A percentile compares a stretch with the other conserved stretches of the same genome.
Conservation (phyloP, 2,113 vertebrate species). For the Xenopus borealis region DNA sequence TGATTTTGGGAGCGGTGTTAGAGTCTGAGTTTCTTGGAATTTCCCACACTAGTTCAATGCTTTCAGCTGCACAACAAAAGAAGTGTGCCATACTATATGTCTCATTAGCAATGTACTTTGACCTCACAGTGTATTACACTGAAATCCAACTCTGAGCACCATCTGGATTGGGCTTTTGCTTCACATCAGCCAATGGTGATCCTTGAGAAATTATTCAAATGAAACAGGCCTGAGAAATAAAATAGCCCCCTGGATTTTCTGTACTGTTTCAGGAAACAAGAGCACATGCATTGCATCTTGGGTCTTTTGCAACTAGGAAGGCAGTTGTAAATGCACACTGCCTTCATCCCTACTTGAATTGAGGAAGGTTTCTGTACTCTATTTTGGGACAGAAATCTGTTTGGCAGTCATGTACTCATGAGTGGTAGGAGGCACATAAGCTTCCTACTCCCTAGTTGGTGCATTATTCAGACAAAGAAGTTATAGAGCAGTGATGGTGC, state of each 20-base stretch:
- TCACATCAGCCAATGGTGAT: neutral
- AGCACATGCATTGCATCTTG: neutral
- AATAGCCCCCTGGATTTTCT: neutral
- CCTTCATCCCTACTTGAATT: no score
- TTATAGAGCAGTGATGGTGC: no score
- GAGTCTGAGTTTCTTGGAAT: slow-evolving; percentile 1
- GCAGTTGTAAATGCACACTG: no score
- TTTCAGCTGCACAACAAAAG: slow-evolving; percentile 16
- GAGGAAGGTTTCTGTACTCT: no score
- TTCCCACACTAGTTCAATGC: slow-evolving; percentile 23
- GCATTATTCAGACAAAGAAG: no score
- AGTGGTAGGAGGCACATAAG: no score
- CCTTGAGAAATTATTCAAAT: slow-evolving; percentile 4
- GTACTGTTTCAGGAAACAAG: neutral
- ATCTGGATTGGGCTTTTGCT: slow-evolving; percentile 10
- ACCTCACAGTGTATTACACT: slow-evolving; percentile 15
- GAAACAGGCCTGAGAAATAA: neutral
- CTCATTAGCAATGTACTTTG: slow-evolving; percentile 7
- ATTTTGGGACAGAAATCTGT: no score
- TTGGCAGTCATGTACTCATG: no score
- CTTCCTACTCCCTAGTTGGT: no score
- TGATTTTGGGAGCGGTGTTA: slow-evolving; percentile 7
- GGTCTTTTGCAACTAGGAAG: neutral
- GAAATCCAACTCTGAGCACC: slow-evolving; percentile 10
- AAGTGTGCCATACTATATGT: slow-evolving; percentile 27